A percentile compares a stretch with the other conserved stretches of the same genome.
Evolutionary conservation across 2,888 invertebrate genomes (phyloP).

Genomic region (Acronicta aceris): DNA sequence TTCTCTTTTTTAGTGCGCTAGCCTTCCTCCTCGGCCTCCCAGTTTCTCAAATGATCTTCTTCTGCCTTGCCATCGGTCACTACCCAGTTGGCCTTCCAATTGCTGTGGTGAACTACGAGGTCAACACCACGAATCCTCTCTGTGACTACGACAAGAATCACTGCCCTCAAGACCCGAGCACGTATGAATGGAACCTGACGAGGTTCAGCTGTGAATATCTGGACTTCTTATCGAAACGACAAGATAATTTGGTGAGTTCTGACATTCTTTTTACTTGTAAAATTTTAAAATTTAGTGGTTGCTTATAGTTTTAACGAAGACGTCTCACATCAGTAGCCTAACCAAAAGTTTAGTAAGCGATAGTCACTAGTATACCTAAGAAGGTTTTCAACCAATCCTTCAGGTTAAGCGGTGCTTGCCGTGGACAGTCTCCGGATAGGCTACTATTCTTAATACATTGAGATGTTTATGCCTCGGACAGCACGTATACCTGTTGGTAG

Average conservation of each 20-base stretch:
- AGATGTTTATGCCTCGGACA: no score
- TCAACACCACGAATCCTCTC: conserved; percentile 80
- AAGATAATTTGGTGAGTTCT: conserved; percentile 91
- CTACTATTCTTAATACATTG: no score
- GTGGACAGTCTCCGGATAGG: no score
- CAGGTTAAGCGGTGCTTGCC: no score
- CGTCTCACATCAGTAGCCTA: no score
- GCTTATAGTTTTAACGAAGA: no score
- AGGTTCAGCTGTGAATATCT: conserved; percentile 94
- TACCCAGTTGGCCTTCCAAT: conserved; percentile 93
- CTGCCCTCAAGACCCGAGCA: conserved; percentile 85
- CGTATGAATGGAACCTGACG: conserved; percentile 87
- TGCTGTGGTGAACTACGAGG: conserved; percentile 95
- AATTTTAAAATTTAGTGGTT: no score
- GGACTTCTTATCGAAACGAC: conserved; percentile 91
- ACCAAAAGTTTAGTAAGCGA: no score
- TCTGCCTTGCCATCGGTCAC: conserved; percentile 96
- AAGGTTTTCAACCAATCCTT: no score
- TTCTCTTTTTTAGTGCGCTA: conserved; percentile 90
- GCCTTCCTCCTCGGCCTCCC: conserved; percentile 96
- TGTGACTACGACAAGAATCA: conserved; percentile 83
- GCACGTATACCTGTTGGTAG: no score
- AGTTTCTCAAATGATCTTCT: conserved; percentile 95
- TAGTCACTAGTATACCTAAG: no score
- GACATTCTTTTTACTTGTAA: background rate